These are phyloP conservation scores for Xyrauchen texanus DNA, from an alignment of 2,113 vertebrate species.

Conservation along the genomic window DNA sequence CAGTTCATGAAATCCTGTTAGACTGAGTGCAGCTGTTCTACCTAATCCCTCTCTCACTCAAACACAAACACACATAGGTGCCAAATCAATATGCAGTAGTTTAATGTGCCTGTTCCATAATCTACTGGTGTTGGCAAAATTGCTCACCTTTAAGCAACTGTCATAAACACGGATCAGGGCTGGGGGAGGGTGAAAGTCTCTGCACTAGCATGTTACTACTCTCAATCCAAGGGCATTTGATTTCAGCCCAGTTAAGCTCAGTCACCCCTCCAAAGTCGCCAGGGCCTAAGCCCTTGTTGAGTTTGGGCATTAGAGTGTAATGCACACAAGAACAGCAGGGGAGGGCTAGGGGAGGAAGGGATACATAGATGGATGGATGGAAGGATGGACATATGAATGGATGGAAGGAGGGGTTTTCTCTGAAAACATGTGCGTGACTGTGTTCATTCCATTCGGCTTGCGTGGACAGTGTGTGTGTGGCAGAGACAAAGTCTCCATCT, in stretches of 20 bases:
- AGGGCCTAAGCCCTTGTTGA: constrained; percentile 73
- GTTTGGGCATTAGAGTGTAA: constrained; percentile 74
- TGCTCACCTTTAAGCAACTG: not conserved
- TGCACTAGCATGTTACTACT: constrained; percentile 51
- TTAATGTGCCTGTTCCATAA: constrained; percentile 24
- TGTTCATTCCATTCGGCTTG: not conserved
- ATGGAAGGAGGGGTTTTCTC: constrained; percentile 30
- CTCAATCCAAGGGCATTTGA: constrained; percentile 67
- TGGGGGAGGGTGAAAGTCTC: constrained; percentile 30
- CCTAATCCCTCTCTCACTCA: not conserved
- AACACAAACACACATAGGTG: not conserved
- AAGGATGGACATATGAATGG: no score
- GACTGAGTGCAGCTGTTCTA: not conserved
- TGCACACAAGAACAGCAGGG: constrained; percentile 52
- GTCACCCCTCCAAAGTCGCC: constrained; percentile 66
- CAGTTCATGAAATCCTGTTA: not conserved
- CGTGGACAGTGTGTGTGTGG: constrained; percentile 1
- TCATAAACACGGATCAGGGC: constrained; percentile 50
- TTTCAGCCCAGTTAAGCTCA: constrained; percentile 65
- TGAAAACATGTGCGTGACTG: constrained; percentile 5
- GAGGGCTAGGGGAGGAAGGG: not conserved
- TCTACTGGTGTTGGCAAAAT: constrained; percentile 39
- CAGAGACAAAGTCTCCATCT: constrained; percentile 1
- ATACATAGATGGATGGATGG: no score
- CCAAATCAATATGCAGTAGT: constrained; percentile 24